A percentile compares a stretch with the other conserved stretches of the same genome.
These are phyloP conservation scores for Psittacula cyanocephala DNA, from an alignment of 2,113 vertebrate species.

Conservation along the genomic window DNA sequence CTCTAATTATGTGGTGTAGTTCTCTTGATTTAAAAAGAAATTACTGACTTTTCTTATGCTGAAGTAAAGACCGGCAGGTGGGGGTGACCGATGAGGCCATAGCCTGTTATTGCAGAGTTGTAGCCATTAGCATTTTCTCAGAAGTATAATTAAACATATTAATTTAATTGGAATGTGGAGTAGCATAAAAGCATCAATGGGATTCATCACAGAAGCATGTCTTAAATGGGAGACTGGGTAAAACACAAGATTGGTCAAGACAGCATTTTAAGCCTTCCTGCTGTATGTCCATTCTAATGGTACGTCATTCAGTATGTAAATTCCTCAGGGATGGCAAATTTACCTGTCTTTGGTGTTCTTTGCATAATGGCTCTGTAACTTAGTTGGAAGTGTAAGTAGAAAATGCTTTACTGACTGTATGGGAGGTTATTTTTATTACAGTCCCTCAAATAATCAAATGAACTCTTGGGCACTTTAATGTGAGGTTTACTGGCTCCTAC, in stretches of 20 bases:
- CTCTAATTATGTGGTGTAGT: not conserved
- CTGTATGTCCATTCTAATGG: not conserved
- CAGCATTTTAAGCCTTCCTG: not conserved
- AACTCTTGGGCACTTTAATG: not conserved
- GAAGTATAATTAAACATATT: conserved; percentile 39
- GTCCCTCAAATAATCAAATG: conserved; percentile 9
- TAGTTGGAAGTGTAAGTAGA: not conserved
- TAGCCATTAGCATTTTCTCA: conserved; percentile 13
- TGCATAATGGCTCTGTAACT: not conserved
- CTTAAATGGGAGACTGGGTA: not conserved
- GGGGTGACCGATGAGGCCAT: not conserved
- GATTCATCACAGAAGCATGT: not conserved
- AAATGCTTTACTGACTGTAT: not conserved
- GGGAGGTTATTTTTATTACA: conserved; percentile 1
- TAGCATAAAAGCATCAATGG: not conserved
- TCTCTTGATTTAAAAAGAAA: not conserved
- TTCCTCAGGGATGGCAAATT: not conserved
- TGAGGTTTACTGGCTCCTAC: not conserved
- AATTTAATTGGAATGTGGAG: not conserved
- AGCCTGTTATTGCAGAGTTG: not conserved
- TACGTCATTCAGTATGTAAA: not conserved
- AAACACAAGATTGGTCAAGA: not conserved
- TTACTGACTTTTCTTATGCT: not conserved
- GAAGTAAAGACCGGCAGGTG: not conserved
- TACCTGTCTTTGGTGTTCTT: not conserved